Evolutionary conservation across 2,888 invertebrate species (phyloP).

Genomic region (Trissonchulus latispiculum): DNA sequence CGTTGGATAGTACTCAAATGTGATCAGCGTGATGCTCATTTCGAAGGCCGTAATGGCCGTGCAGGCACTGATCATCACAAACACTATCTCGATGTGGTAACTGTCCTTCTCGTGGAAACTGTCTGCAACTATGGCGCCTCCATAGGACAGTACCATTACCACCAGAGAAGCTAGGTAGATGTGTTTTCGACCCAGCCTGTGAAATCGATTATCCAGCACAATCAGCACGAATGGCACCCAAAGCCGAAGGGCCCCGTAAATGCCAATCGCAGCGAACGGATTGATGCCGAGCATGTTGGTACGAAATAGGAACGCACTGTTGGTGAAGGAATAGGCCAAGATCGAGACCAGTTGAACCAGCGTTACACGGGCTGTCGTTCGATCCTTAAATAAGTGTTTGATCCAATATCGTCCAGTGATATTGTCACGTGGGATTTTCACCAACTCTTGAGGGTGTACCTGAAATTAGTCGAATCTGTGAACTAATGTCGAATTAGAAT

Average conservation of each 20-base stretch:
- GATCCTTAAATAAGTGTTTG: neutral
- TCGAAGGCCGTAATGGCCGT: conserved; percentile 6
- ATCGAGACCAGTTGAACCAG: neutral
- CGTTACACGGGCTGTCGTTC: neutral
- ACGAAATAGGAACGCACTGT: conserved; percentile 6
- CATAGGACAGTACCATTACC: conserved; percentile 11
- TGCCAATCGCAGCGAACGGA: conserved; percentile 2
- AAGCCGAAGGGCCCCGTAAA: neutral
- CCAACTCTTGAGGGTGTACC: neutral
- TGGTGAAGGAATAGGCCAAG: neutral
- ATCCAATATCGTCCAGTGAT: neutral
- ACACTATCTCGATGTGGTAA: conserved; percentile 7
- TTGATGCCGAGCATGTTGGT: neutral
- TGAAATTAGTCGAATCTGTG: too few species aligned
- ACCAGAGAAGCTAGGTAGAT: neutral
- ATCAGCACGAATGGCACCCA: neutral
- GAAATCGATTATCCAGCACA: neutral
- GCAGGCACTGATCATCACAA: conserved; percentile 5
- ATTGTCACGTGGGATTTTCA: neutral
- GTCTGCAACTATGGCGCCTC: neutral
- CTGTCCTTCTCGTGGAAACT: neutral
- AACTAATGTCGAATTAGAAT: too few species aligned
- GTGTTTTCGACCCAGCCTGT: conserved; percentile 7
- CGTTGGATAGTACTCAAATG: conserved; percentile 16
- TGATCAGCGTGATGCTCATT: conserved; percentile 12